phyloP scores from a whole-genome alignment of 2,888 invertebrate genomes.

The Bruchidius siliquastri region DNA sequence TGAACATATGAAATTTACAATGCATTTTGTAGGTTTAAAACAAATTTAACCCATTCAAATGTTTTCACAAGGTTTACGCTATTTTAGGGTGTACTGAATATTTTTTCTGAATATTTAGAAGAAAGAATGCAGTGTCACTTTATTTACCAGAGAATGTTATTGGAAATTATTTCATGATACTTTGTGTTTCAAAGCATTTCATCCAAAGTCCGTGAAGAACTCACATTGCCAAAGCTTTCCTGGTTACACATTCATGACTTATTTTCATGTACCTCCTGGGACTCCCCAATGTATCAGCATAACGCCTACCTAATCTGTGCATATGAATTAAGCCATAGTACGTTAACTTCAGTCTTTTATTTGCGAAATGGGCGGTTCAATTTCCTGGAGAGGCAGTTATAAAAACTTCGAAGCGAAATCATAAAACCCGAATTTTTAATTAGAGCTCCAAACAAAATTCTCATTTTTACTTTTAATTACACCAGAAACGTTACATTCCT shows the following conservation, averaged over 20 bases:
- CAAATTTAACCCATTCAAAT: no score
- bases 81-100: no score
- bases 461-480: slow-evolving; percentile 48
- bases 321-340: neutral
- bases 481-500: neutral
- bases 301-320: neutral
- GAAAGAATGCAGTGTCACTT: no score
- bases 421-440: slow-evolving; percentile 46
- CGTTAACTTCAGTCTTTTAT: neutral
- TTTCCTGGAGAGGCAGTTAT: slow-evolving; percentile 3
- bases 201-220: no score
- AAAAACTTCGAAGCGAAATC: slow-evolving; percentile 21
- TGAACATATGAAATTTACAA: no score
- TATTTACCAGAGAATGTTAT: no score
- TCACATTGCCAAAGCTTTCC: no score
- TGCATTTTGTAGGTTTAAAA: no score
- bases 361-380: neutral
- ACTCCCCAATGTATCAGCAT: neutral
- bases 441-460: slow-evolving; percentile 41
- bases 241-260: neutral
- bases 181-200: no score
- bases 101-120: no score
- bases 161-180: no score
- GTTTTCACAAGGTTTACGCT: no score
- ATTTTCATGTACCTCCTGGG: neutral